Conservation (phyloP, 2,888 invertebrate species). For the Nemoura dubitans region DNA sequence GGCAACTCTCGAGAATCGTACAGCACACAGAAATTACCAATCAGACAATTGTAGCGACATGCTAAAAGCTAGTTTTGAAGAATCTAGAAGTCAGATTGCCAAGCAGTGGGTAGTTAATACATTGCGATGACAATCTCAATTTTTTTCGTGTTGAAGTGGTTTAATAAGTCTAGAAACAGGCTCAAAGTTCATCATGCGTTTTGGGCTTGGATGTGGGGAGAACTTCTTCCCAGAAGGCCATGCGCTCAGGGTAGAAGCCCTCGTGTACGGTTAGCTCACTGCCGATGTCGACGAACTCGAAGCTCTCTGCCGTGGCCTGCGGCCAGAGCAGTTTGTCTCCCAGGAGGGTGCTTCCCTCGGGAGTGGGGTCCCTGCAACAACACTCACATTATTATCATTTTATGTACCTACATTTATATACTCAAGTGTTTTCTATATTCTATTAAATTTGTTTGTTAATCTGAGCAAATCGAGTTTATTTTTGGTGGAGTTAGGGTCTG, state of each 20-base stretch:
- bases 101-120: too few species aligned
- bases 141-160: too few species aligned
- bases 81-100: too few species aligned
- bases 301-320: constrained; percentile 37
- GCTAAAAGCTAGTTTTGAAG: too few species aligned
- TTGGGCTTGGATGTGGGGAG: background rate
- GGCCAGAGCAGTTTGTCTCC: constrained; percentile 46
- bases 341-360: constrained; percentile 17
- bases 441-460: background rate
- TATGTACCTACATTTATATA: background rate
- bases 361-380: constrained; percentile 31
- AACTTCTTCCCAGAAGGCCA: constrained; percentile 48
- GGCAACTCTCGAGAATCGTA: too few species aligned
- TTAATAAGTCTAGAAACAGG: background rate
- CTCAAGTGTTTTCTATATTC: background rate
- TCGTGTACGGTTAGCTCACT: constrained; percentile 37
- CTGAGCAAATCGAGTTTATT: too few species aligned
- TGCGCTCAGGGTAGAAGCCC: constrained; percentile 46
- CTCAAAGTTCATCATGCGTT: background rate
- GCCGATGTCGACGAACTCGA: constrained; percentile 45
- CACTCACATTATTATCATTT: background rate
- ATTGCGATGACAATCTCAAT: too few species aligned
- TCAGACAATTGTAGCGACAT: too few species aligned
- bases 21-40: too few species aligned
- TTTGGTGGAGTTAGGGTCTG: too few species aligned